These are phyloP conservation scores for Rattus rattus DNA, from an alignment of 2,113 vertebrate species.

Conservation along the genomic window DNA sequence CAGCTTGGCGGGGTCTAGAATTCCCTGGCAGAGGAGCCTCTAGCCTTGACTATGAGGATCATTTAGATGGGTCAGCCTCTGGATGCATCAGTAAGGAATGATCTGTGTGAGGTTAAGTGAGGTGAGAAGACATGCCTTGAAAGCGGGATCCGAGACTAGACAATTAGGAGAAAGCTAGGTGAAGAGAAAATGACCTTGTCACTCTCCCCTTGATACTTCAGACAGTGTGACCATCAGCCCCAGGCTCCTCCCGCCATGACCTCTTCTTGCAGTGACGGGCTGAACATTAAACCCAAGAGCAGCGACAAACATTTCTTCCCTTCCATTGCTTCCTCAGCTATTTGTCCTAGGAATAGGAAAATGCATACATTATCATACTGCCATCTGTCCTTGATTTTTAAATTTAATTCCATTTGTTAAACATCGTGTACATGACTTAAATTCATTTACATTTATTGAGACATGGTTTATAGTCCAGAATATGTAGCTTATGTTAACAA, in stretches of 20 bases:
- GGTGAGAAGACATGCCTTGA: neutral
- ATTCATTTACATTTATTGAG: neutral
- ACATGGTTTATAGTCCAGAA: neutral
- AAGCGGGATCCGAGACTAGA: neutral
- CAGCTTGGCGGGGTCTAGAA: neutral
- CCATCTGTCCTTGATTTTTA: neutral
- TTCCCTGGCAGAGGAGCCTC: neutral
- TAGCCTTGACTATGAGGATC: neutral
- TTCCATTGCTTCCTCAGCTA: neutral
- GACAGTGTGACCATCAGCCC: neutral
- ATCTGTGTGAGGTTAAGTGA: neutral
- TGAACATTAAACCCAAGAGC: neutral
- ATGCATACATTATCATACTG: neutral
- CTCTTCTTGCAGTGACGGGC: neutral
- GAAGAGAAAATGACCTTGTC: neutral
- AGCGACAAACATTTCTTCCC: neutral
- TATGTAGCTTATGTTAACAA: neutral
- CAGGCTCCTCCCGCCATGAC: neutral
- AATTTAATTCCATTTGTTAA: neutral
- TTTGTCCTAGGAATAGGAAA: neutral
- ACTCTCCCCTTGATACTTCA: neutral
- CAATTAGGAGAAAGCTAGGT: neutral
- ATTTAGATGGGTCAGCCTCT: neutral
- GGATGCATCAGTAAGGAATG: neutral
- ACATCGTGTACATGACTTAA: neutral